A percentile compares a stretch with the other conserved stretches of the same genome.
These are phyloP conservation scores for Leptinotarsa haldemani DNA, from an alignment of 2,888 invertebrate genomes.

Conservation along the genomic window DNA sequence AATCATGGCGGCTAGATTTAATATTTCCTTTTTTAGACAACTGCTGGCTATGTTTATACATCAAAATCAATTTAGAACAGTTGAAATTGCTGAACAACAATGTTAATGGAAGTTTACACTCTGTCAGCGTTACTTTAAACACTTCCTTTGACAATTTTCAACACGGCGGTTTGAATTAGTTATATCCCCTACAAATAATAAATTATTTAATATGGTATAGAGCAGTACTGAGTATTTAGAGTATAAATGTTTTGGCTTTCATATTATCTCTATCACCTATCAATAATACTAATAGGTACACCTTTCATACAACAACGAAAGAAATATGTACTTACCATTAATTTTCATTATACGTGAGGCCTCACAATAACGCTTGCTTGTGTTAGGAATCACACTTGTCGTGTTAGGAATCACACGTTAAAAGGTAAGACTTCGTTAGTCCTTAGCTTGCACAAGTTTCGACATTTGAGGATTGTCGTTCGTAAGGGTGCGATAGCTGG, in stretches of 20 bases:
- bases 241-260: neutral
- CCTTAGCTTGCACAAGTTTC: too few species aligned
- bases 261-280: too few species aligned
- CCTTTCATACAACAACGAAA: too few species aligned
- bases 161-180: slow-evolving; percentile 16
- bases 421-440: too few species aligned
- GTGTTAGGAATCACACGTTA: too few species aligned
- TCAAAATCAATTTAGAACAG: slow-evolving; percentile 51
- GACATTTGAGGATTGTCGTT: too few species aligned
- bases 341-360: too few species aligned
- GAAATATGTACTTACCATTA: too few species aligned
- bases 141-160: slow-evolving; percentile 33
- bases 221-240: neutral
- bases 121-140: slow-evolving; percentile 40
- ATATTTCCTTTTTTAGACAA: slow-evolving; percentile 56
- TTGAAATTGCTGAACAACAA: slow-evolving; percentile 47
- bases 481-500: too few species aligned
- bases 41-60: slow-evolving; percentile 49
- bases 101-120: slow-evolving; percentile 47
- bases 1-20: slow-evolving; percentile 53
- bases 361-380: too few species aligned
- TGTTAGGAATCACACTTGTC: too few species aligned
- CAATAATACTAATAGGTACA: too few species aligned
- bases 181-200: slow-evolving; percentile 6
- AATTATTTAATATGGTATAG: neutral